Base-by-base conservation (phyloP, 2,113 vertebrate genomes). In the Bambusicola thoracicus region DNA sequence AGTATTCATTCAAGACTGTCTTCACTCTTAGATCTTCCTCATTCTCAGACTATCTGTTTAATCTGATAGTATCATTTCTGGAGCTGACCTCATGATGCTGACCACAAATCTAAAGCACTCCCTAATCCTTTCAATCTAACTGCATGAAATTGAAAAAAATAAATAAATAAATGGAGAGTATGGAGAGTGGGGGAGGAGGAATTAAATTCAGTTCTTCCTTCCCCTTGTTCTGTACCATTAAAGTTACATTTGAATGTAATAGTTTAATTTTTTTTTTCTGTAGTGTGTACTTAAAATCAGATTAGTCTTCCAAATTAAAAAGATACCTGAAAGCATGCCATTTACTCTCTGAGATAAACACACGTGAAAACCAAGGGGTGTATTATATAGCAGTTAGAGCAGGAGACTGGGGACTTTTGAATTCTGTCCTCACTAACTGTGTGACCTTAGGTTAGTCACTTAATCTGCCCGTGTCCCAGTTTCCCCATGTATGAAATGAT, bases 51-150 rank as follows among this genome's bases (percentile, higher is more conserved):
- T 81, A 1, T 58, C 21, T 16, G 3, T 88, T 86, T 86, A 65
- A 81, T 69, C 48, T 34, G 22, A 8, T 34, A 65, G 8, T 68
- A 44, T 56, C 65, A 61, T 27, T 89, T 53, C 18, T 51, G 40
- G 14, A 82, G 34, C 22, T 87, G 84, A 79, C 63, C 32, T 85
- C 65, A 29, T 68, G 76, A 81, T 83, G 13, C 66, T 88, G 62
- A 29, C 48, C 13, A 20, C 89, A 59, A 92, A 13, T 53, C 81
- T 92, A 66, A 88, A 92, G 58, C 78, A 88, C 43, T 90, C 53
- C 62, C 36, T 89, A 62, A 79, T 66, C 48, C 53, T 72, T 90
- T 76, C 38, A 79, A 53, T 79, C 43, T 61, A 48, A 81, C 7
- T 56, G 43, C 27, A 20, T 56, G 30, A 93, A 90, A 84, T 3